phyloP scores from a whole-genome alignment of 2,797 vertebrate genomes.

The Cryptoblepharus egeriae region DNA sequence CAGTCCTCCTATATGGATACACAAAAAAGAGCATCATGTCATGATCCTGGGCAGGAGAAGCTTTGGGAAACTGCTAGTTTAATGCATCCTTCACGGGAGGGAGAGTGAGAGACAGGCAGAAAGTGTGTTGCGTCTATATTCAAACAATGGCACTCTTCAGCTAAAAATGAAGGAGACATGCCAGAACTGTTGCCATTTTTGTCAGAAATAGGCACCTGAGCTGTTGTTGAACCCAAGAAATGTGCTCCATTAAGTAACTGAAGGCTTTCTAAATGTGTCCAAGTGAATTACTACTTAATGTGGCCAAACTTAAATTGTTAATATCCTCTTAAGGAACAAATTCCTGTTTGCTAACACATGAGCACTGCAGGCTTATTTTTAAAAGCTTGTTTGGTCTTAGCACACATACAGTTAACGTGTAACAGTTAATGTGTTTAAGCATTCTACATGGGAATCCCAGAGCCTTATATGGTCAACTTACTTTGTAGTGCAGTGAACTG shows the following conservation, averaged over 20 bases:
- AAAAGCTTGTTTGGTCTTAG: conserved; percentile 22
- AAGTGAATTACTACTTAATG: conserved; percentile 1
- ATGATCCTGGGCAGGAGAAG: no score
- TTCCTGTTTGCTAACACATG: conserved; percentile 12
- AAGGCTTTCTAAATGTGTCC: not conserved
- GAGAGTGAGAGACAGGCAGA: not conserved
- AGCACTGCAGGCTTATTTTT: not conserved
- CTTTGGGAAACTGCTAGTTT: no score
- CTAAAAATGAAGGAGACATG: not conserved
- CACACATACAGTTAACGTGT: conserved; percentile 34
- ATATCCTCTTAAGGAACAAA: not conserved
- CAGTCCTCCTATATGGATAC: no score
- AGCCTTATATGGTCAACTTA: conserved; percentile 92
- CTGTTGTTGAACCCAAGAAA: not conserved
- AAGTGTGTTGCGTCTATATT: not conserved
- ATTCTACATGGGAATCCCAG: conserved; percentile 92
- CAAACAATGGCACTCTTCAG: not conserved
- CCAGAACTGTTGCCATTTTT: not conserved
- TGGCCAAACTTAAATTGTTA: conserved; percentile 12
- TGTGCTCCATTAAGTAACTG: not conserved
- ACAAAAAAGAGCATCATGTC: no score
- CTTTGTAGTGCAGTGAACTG: conserved; percentile 80
- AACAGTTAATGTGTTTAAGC: conserved; percentile 56
- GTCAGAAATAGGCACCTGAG: not conserved
- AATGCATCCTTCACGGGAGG: not conserved